Evolutionary conservation across 92 coral and sea anemone genomes (phyloP), one percentile per base, ranked within the genome.

Genomic region (Epizoanthus scotinus): DNA sequence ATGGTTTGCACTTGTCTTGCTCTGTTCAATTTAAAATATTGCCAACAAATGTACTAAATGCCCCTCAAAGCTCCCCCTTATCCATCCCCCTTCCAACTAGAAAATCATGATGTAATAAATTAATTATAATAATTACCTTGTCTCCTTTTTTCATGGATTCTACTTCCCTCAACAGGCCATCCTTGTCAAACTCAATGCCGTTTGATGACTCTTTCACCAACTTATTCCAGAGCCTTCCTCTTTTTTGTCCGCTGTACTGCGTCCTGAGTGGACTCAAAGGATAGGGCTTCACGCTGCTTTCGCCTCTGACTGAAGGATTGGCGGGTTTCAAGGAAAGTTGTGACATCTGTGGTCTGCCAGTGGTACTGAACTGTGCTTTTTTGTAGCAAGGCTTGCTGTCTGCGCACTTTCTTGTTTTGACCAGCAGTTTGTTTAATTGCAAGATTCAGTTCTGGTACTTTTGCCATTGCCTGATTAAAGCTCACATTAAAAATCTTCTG

Each of bases 381-480:
- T 20, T 70, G 65, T 49, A 22, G 3, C 52, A 62, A 29, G 10
- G 29, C 62, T 68, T 81, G 85, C 6, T 81, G 49, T 60, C 78
- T 68, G 36, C 59, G 25, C 28, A 22, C 36, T 67, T 54, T 81
- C 64, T 81, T 81, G 15, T 19, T 81, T 68, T 29, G 66, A 12
- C 36, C 66, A 29, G 21, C 31, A 21, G 67, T 47, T 54, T 68
- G 34, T 62, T 81, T 68, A 18, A 28, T 26, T 60, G 19, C 67
- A 27, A 55, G 57, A 5, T 81, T 52, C 31, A 81, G 36, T 36
- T 81, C 36, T 8, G 85, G 78, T 24, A 81, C 78, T 27, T 68
- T 81, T 27, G 66, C 78, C 64, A 81, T n/a, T 68, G 78, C 78
- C 29, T 81, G 65, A 55, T 53, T 44, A 28, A 81, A 66, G 74